Evolutionary conservation across 1,140 invertebrate species (phyloP), one percentile per base, ranked within the genome.

Genomic region (Panagrolaimus sp.): DNA sequence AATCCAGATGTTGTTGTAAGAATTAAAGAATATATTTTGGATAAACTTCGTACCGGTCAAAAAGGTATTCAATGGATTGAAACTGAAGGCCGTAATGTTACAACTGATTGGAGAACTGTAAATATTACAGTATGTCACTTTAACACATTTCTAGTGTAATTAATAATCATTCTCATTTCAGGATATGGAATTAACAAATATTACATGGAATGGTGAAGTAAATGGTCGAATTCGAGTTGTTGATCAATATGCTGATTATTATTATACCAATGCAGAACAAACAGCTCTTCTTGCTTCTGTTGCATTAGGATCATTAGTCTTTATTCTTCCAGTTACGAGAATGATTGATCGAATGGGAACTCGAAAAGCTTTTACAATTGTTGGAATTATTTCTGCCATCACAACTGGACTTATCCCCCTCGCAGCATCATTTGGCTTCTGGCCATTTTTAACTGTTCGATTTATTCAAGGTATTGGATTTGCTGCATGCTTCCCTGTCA

Each of bases 151-250:
- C n/a, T n/a, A n/a, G n/a, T n/a, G n/a, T n/a, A n/a, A n/a, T n/a
- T n/a, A n/a, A n/a, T n/a, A n/a, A n/a, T n/a, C n/a, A n/a, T n/a
- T n/a, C n/a, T n/a, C n/a, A n/a, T n/a, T n/a, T n/a, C n/a, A n/a
- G n/a, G 31, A 76, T 27, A 72, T 76, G 25, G 72, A 79, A 63
- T 65, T 76, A 9, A 23, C 27, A 14, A 75, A 76, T 44, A 72
- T 76, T 23, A 80, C 77, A n/a, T 76, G 75, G 75, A 71, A 76
- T 38, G 75, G 75, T 16, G 67, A 72, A n/a, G 61, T 76, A 11
- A 63, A 79, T 42, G 75, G 75, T 25, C 44, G 69, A 42, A 57
- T 76, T 16, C 61, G 70, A 23, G 65, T 76, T 27, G 57, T 78
- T 38, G 77, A 76, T 23, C 13, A 72, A 45, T 31, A 51, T 27